Conservation (phyloP, 2,113 vertebrate genomes). For the Merops nubicus region DNA sequence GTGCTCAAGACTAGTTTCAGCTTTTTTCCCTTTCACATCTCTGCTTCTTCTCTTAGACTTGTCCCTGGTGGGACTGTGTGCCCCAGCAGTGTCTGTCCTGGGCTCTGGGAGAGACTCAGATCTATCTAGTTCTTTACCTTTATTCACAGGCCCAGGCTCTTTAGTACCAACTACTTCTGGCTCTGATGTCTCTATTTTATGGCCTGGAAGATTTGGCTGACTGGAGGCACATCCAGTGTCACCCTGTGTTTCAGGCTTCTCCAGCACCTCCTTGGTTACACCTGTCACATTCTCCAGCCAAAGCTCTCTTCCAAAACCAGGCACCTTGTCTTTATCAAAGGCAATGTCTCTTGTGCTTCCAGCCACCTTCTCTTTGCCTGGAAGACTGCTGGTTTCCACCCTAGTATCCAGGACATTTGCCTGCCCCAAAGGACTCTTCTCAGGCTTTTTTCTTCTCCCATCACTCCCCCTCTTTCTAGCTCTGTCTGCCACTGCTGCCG, state of each 20-base stretch:
- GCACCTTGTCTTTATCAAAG: background rate
- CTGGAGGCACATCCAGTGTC: background rate
- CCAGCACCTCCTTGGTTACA: background rate
- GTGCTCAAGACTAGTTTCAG: background rate
- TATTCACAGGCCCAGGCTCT: fast-evolving
- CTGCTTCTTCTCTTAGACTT: background rate
- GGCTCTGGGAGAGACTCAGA: background rate
- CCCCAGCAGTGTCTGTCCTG: background rate
- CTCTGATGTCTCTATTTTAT: background rate
- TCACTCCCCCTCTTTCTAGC: conserved; percentile 68
- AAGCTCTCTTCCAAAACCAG: background rate
- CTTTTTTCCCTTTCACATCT: background rate
- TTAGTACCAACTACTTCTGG: background rate
- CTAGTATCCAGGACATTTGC: background rate
- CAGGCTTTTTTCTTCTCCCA: conserved; percentile 56
- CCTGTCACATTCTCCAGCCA: background rate
- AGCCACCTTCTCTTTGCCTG: background rate
- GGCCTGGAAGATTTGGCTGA: background rate
- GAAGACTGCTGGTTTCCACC: background rate
- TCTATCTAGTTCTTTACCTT: background rate
- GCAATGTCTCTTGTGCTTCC: background rate
- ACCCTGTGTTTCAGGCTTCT: background rate
- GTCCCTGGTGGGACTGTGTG: background rate
- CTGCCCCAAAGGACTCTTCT: background rate
- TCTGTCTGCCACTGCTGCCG: background rate